phyloP scores from a whole-genome alignment of 2,113 vertebrate genomes.

The Scytalopus superciliaris region DNA sequence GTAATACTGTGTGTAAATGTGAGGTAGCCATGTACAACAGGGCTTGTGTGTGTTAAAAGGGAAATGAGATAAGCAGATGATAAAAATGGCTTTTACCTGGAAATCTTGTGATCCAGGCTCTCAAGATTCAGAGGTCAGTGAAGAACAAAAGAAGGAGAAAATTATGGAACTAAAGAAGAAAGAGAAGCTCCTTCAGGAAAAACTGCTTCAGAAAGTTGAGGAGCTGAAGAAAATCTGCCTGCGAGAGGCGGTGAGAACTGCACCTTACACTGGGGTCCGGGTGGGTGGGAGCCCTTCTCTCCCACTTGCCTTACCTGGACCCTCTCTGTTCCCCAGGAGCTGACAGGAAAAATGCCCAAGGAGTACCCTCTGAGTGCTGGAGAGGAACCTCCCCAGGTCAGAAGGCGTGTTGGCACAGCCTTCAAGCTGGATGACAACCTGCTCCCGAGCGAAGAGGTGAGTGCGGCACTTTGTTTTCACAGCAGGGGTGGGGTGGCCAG shows the following conservation, averaged over 20 bases:
- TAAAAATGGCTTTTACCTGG: background rate
- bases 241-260: constrained; percentile 90
- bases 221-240: constrained; percentile 94
- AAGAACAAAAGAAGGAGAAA: constrained; percentile 95
- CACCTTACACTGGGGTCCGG: rapidly evolving
- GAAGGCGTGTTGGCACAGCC: constrained; percentile 84
- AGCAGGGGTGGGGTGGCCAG: background rate
- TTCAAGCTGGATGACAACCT: constrained; percentile 90
- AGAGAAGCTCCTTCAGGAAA: constrained; percentile 86
- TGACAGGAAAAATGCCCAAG: constrained; percentile 89
- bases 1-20: constrained; percentile 55
- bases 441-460: constrained; percentile 86
- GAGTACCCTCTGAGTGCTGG: constrained; percentile 90
- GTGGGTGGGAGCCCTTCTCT: background rate
- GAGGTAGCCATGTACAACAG: background rate
- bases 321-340: constrained; percentile 77
- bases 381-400: constrained; percentile 85
- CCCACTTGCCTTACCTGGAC: background rate
- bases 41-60: background rate
- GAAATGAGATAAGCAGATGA: background rate
- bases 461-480: background rate
- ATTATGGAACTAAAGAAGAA: constrained; percentile 90
- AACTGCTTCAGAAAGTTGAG: constrained; percentile 84
- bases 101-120: constrained; percentile 78
- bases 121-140: constrained; percentile 88